Percentiles rank a stretch among this genome's conserved stretches.
Conservation (phyloP, 2,888 invertebrate species). For the Cremastinae sp. region DNA sequence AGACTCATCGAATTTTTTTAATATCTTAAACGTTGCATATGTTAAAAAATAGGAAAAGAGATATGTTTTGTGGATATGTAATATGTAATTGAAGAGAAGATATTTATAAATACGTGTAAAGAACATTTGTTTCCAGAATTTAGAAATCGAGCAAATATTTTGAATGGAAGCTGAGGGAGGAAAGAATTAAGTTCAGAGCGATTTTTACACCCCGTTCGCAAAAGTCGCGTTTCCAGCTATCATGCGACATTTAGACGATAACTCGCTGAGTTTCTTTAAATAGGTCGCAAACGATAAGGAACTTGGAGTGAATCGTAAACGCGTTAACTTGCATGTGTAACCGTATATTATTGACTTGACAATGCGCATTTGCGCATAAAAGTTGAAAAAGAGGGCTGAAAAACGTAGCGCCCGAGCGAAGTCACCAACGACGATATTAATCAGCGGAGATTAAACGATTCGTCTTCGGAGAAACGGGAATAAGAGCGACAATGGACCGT, state of each 20-base stretch:
- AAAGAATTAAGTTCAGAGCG: background rate
- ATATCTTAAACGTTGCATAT: constrained; percentile 5
- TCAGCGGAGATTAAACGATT: constrained; percentile 31
- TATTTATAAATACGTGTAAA: too few species aligned
- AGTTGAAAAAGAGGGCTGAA: constrained; percentile 17
- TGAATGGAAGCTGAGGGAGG: background rate
- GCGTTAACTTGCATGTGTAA: constrained; percentile 2
- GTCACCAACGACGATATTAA: constrained; percentile 28
- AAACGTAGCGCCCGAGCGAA: background rate
- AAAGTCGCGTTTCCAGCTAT: constrained; percentile 12
- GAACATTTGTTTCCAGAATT: too few species aligned
- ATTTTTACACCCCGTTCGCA: constrained; percentile 37
- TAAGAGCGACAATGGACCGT: constrained; percentile 7
- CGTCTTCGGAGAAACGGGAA: too few species aligned
- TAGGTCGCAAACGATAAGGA: constrained; percentile 65
- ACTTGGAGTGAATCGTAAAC: constrained; percentile 26
- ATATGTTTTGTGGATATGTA: too few species aligned
- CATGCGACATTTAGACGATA: constrained; percentile 48
- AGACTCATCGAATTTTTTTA: background rate
- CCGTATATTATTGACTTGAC: background rate
- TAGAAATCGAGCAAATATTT: background rate
- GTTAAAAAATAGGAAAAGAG: background rate
- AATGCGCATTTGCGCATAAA: background rate
- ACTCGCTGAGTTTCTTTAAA: constrained; percentile 49
- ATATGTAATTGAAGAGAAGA: too few species aligned